Evolutionary conservation across 2,797 vertebrate species (phyloP), one percentile per base, ranked within the genome.

Genomic region (Malacoctenus gilli): DNA sequence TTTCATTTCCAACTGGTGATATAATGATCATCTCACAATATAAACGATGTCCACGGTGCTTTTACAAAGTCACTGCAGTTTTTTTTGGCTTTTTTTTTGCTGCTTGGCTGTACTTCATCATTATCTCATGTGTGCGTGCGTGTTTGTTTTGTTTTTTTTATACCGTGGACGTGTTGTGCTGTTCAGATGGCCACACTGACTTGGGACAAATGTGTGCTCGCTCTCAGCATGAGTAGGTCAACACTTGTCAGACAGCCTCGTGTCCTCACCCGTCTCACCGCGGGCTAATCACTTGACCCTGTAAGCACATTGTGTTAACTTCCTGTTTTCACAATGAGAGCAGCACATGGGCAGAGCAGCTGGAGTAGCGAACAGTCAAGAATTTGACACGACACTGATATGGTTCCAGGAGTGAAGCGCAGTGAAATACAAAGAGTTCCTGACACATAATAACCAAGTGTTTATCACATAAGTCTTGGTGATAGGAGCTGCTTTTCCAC

Each of bases 1-100:
- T 57, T 51, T 75, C 4, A 59, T 35, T 63, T 55, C 28, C 44
- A 23, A 15, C 41, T 14, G 58, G 23, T 57, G 11, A 57, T 61
- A 38, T 48, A 21, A 47, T 47, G 13, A 15, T 42, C 13, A 41
- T 14, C 21, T 44, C 37, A 21, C 23, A 28, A 20, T 3, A 22
- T 34, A n/a, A 40, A 31, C 39, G 15, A 53, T 40, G 21, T 47
- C 18, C 28, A 30, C 15, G 1, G 7, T 11, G 25, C 11, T 8
- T 9, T 40, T 9, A 31, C 41, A 8, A 2, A 37, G 14, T 39
- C 38, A 46, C 25, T 43, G 20, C 30, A 22, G 16, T 13, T n/a
- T 8, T 3, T 38, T 22, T 22, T 41, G 7, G 23, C 19, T 42
- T 4, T 42, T 14, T 32, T 5, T 25, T 25, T 25, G 23, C 4